Conservation (phyloP, 2,888 invertebrate genomes). For the Eumerus sabulonum region DNA sequence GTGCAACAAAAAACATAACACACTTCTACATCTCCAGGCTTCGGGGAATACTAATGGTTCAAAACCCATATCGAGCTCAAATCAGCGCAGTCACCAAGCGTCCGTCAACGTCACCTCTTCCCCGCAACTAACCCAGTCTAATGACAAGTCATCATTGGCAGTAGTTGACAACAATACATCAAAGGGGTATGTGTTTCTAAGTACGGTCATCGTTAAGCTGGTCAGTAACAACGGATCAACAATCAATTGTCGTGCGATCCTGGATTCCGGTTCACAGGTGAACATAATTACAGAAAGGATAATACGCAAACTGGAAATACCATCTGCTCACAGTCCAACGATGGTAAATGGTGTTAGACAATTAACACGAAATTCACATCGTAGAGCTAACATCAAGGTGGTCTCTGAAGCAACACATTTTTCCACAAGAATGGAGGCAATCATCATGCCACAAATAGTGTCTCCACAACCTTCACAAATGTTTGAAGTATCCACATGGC, state of each 20-base stretch:
- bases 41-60: too few relatives aligned
- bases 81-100: too few relatives aligned
- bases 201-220: background rate
- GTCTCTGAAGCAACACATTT: background rate
- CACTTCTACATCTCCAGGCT: too few relatives aligned
- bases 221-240: background rate
- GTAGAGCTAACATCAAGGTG: too few relatives aligned
- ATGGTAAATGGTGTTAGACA: background rate
- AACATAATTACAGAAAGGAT: background rate
- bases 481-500: background rate
- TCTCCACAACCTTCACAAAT: background rate
- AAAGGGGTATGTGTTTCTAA: background rate
- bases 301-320: background rate
- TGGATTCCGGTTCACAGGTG: background rate
- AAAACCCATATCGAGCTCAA: too few relatives aligned
- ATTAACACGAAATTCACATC: background rate
- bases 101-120: too few relatives aligned
- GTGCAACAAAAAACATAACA: too few relatives aligned
- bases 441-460: conserved; percentile 1
- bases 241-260: background rate
- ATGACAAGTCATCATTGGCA: too few relatives aligned
- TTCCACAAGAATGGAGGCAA: conserved; percentile 4
- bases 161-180: too few relatives aligned
- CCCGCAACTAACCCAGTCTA: too few relatives aligned
- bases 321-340: background rate